A percentile compares a stretch with the other conserved stretches of the same genome.
phyloP scores from a whole-genome alignment of 2,797 vertebrate genomes.

The Coendou prehensilis region DNA sequence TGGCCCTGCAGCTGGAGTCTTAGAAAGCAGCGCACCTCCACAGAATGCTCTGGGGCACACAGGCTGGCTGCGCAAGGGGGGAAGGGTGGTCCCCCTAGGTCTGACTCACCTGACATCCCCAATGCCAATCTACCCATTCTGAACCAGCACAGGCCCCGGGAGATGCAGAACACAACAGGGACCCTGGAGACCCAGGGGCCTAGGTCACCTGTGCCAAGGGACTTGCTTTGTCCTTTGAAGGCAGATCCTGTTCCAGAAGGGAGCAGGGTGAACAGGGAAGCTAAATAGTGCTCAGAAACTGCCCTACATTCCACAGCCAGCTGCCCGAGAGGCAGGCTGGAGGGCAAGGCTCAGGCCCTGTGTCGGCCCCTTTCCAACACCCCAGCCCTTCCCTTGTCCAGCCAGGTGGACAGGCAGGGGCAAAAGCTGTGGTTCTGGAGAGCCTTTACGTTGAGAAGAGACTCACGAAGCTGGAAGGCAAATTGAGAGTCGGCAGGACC shows the following conservation, averaged over 20 bases:
- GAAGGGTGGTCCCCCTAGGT: background rate
- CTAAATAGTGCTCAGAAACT: background rate
- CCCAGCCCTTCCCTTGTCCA: background rate
- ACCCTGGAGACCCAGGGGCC: background rate
- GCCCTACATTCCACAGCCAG: background rate
- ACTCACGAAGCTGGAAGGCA: background rate
- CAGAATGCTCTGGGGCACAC: background rate
- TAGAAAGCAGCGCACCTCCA: background rate
- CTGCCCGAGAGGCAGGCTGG: background rate
- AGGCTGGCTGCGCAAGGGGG: background rate
- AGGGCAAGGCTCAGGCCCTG: background rate
- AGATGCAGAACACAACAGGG: background rate
- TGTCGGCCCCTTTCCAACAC: background rate
- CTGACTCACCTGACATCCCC: background rate
- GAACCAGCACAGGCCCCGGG: rapidly evolving
- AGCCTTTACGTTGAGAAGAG: background rate
- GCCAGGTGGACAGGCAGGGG: too few relatives aligned
- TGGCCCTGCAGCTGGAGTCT: background rate
- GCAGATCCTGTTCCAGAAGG: conserved; percentile 47
- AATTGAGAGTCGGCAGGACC: background rate
- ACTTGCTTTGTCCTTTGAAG: conserved; percentile 66
- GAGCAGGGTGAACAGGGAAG: background rate
- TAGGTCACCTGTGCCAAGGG: background rate
- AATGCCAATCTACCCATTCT: background rate
- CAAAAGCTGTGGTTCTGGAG: background rate